A percentile compares a stretch with the other conserved stretches of the same genome.
Conservation (phyloP, 1,140 invertebrate genomes). For the Schlechtendalia chinensis region DNA sequence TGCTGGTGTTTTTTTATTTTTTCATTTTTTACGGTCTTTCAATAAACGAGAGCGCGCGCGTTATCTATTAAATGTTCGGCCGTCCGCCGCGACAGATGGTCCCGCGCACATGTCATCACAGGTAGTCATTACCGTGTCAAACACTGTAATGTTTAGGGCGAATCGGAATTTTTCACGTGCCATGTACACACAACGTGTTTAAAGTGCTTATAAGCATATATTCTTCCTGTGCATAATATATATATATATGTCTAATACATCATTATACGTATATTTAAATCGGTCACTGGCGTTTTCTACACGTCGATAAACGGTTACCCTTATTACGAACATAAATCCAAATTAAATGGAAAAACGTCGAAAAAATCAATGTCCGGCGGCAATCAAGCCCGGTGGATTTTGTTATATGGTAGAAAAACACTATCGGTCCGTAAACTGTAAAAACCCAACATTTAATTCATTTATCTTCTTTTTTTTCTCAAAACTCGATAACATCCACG, state of each 20-base stretch:
- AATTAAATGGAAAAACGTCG: background rate
- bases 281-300: background rate
- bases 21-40: background rate
- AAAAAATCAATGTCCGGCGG: background rate
- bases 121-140: conserved; percentile 37
- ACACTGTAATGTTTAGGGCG: background rate
- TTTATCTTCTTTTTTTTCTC: too few species aligned
- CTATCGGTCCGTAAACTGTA: too few species aligned
- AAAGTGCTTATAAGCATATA: too few species aligned
- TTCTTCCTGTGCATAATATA: too few species aligned
- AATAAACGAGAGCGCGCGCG: conserved; percentile 15
- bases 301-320: background rate
- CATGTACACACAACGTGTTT: background rate
- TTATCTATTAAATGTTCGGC: conserved; percentile 7
- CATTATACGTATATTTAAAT: background rate
- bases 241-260: background rate
- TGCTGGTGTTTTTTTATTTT: background rate
- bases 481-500: too few species aligned
- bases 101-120: conserved; percentile 18
- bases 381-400: conserved; percentile 36
- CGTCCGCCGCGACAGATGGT: conserved; percentile 27
- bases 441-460: too few species aligned
- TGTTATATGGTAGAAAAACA: background rate
- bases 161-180: background rate
- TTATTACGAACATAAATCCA: background rate